Conservation (phyloP, 1,140 invertebrate species). For the Papilio glaucus region DNA sequence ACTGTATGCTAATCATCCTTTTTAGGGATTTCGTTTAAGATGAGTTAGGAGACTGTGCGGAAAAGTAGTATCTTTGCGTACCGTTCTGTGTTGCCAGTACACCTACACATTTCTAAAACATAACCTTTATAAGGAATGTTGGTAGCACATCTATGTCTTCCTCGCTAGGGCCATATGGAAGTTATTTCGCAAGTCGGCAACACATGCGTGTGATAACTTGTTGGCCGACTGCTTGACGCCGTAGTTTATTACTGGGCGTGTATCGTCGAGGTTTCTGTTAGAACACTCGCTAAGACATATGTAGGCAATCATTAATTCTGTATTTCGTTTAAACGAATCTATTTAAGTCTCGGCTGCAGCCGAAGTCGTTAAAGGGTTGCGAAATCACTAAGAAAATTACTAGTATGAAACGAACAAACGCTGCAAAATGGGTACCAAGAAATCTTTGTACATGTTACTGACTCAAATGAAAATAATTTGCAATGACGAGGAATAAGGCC, state of each 20-base stretch:
- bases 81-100: not conserved
- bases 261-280: slow-evolving; percentile 15
- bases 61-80: not conserved
- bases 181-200: not conserved
- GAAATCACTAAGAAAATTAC: not conserved
- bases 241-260: slow-evolving; percentile 10
- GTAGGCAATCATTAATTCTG: slow-evolving; percentile 23
- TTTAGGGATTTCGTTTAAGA: no score
- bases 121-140: not conserved
- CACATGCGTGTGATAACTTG: slow-evolving; percentile 30
- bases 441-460: not conserved
- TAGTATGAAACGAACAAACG: not conserved
- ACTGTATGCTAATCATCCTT: no score
- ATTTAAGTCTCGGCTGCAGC: slow-evolving; percentile 6
- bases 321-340: slow-evolving; percentile 29
- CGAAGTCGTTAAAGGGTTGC: not conserved
- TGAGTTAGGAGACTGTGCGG: not conserved
- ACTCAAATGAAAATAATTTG: no score
- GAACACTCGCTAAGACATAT: not conserved
- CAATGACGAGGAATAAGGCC: no score
- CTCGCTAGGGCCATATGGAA: not conserved
- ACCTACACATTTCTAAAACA: not conserved
- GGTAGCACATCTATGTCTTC: not conserved
- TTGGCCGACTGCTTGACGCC: slow-evolving; percentile 13
- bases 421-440: not conserved